Percentiles rank a stretch among this genome's conserved stretches.
phyloP scores from a whole-genome alignment of 2,888 invertebrate species.

The Temnothorax unifasciatus region DNA sequence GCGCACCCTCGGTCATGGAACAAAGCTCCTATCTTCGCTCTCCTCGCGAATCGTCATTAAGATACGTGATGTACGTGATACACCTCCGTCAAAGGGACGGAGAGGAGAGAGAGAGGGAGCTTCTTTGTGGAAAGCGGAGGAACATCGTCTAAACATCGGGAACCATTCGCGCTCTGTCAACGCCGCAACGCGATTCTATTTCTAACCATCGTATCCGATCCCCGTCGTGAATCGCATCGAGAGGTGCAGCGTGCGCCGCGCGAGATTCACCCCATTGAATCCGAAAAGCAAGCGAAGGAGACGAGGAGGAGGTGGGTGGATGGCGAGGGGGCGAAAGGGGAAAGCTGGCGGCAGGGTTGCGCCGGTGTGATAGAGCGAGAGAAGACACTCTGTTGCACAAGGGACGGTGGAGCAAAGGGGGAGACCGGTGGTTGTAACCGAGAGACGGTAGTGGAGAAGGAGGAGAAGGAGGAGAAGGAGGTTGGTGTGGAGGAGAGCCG shows the following conservation, averaged over 20 bases:
- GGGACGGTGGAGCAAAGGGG: slow-evolving; percentile 65
- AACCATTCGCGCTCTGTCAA: slow-evolving; percentile 9
- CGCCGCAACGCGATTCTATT: neutral
- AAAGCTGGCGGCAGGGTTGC: slow-evolving; percentile 53
- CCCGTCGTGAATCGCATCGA: slow-evolving; percentile 65
- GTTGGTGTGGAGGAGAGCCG: slow-evolving; percentile 64
- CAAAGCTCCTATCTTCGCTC: neutral
- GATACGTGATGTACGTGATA: slow-evolving; percentile 3
- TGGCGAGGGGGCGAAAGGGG: slow-evolving; percentile 54
- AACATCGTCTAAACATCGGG: neutral
- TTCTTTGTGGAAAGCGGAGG: neutral
- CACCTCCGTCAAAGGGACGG: neutral
- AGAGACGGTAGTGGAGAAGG: slow-evolving; percentile 70
- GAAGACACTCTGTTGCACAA: slow-evolving; percentile 60
- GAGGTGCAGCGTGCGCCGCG: slow-evolving; percentile 52
- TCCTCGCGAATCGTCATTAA: slow-evolving; percentile 19
- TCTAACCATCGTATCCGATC: slow-evolving; percentile 48
- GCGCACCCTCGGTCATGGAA: neutral
- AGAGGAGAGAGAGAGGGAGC: neutral
- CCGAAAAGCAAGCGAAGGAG: slow-evolving; percentile 63
- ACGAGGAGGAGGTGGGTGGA: slow-evolving; percentile 41
- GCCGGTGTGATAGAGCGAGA: slow-evolving; percentile 53
- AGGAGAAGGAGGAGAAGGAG: slow-evolving; percentile 61
- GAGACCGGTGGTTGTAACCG: slow-evolving; percentile 65
- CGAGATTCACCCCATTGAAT: slow-evolving; percentile 68